Evolutionary conservation across 1,140 invertebrate genomes (phyloP).

Genomic region (Wasmannia auropunctata): DNA sequence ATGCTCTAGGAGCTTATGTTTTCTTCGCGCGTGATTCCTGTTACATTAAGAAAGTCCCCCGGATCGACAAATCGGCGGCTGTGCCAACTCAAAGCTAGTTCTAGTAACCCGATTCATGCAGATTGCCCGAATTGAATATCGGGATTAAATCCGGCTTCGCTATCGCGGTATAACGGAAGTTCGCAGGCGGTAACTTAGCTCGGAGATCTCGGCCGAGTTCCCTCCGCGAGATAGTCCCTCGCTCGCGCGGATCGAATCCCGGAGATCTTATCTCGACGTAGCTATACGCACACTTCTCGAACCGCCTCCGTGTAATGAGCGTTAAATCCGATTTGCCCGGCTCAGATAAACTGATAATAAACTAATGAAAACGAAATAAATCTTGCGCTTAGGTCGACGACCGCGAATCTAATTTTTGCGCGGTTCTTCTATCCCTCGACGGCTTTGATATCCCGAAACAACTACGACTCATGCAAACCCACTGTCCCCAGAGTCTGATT

Average conservation of each 20-base stretch:
- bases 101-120: slow-evolving; percentile 63
- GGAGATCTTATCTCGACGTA: slow-evolving; percentile 24
- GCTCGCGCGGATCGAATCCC: slow-evolving; percentile 55
- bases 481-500: slow-evolving; percentile 9
- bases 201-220: slow-evolving; percentile 52
- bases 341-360: slow-evolving; percentile 50
- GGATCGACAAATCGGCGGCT: slow-evolving; percentile 21
- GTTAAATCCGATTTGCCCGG: slow-evolving; percentile 59
- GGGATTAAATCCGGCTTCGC: slow-evolving; percentile 63
- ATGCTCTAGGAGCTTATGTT: neutral
- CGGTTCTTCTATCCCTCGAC: neutral
- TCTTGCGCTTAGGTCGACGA: neutral
- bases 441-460: slow-evolving; percentile 4
- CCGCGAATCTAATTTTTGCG: slow-evolving; percentile 20
- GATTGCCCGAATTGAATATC: slow-evolving; percentile 72
- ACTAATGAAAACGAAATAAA: slow-evolving; percentile 62
- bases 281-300: slow-evolving; percentile 22
- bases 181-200: slow-evolving; percentile 55
- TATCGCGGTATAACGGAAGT: slow-evolving; percentile 62
- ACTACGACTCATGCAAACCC: slow-evolving; percentile 5
- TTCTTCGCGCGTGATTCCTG: neutral
- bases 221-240: slow-evolving; percentile 1
- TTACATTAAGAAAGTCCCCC: neutral
- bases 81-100: neutral
- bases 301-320: slow-evolving; percentile 5